These are phyloP conservation scores for Euwallacea fornicatus DNA, from an alignment of 1,140 invertebrate species.

Conservation along the genomic window DNA sequence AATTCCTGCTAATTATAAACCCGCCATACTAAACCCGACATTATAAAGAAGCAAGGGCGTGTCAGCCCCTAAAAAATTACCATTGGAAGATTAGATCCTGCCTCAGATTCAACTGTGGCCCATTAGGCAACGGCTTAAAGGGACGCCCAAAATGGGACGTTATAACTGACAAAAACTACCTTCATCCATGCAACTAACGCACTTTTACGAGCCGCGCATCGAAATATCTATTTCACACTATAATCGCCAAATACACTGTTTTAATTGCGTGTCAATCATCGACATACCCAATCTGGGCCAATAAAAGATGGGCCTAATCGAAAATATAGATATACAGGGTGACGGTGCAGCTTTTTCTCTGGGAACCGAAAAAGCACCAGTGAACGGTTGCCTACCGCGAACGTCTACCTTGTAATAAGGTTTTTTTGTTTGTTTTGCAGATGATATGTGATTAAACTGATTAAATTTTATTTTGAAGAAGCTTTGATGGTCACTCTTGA, in stretches of 20 bases:
- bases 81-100: not conserved
- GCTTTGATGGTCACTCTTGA: no score
- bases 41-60: slow-evolving; percentile 5
- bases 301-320: slow-evolving; percentile 37
- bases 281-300: slow-evolving; percentile 34
- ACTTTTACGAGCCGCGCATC: not conserved
- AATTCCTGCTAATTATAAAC: slow-evolving; percentile 1
- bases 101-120: not conserved
- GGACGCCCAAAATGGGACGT: not conserved
- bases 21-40: not conserved
- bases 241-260: slow-evolving; percentile 31
- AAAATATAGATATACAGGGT: slow-evolving; percentile 31
- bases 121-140: not conserved
- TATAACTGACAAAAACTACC: not conserved
- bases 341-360: slow-evolving; percentile 28
- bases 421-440: slow-evolving; percentile 32
- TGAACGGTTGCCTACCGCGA: slow-evolving; percentile 23
- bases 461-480: not conserved
- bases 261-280: slow-evolving; percentile 37
- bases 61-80: not conserved
- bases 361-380: slow-evolving; percentile 24
- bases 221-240: slow-evolving; percentile 38
- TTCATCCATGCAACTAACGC: not conserved
- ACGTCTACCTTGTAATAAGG: slow-evolving; percentile 23
- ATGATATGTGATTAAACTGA: slow-evolving; percentile 15